Evolutionary conservation across 2,113 vertebrate species (phyloP).

Genomic region (Ptychochromis oligacanthus): DNA sequence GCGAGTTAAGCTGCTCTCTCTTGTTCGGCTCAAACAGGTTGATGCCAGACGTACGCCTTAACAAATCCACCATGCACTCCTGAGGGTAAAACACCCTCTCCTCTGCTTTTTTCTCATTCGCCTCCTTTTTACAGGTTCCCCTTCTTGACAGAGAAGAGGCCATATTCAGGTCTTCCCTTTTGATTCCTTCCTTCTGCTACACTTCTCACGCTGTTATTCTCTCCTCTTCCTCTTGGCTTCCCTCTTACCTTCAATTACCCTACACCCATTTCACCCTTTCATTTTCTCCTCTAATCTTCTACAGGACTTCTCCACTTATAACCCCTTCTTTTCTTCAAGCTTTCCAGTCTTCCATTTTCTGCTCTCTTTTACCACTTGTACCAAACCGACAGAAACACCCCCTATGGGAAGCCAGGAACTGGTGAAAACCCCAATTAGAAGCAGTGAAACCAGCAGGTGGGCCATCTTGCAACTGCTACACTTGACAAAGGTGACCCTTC

Average conservation of each 20-base stretch:
- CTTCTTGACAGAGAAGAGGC: not conserved
- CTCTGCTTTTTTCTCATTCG: not conserved
- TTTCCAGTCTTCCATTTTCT: constrained; percentile 27
- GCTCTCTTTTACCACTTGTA: constrained; percentile 23
- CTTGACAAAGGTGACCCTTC: constrained; percentile 56
- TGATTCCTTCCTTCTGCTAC: constrained; percentile 13
- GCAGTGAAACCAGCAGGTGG: constrained; percentile 53
- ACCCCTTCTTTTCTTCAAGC: not conserved
- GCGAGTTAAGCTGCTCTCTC: constrained; percentile 56
- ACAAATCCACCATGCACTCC: constrained; percentile 53
- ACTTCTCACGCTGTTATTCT: constrained; percentile 13
- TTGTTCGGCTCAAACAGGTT: constrained; percentile 62
- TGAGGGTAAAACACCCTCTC: constrained; percentile 21
- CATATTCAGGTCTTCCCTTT: constrained; percentile 22
- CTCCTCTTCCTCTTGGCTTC: constrained; percentile 6
- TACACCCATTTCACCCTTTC: constrained; percentile 23
- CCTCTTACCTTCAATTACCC: not conserved
- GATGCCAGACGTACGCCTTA: constrained; percentile 41
- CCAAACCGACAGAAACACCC: constrained; percentile 28
- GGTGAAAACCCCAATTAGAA: constrained; percentile 67
- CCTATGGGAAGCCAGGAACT: constrained; percentile 49
- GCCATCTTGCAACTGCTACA: constrained; percentile 2
- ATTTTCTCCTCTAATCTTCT: constrained; percentile 39
- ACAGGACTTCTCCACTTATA: constrained; percentile 16
- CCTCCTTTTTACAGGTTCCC: not conserved